Base-by-base conservation (phyloP, 2,888 invertebrate species). In the Eledone cirrhosa region DNA sequence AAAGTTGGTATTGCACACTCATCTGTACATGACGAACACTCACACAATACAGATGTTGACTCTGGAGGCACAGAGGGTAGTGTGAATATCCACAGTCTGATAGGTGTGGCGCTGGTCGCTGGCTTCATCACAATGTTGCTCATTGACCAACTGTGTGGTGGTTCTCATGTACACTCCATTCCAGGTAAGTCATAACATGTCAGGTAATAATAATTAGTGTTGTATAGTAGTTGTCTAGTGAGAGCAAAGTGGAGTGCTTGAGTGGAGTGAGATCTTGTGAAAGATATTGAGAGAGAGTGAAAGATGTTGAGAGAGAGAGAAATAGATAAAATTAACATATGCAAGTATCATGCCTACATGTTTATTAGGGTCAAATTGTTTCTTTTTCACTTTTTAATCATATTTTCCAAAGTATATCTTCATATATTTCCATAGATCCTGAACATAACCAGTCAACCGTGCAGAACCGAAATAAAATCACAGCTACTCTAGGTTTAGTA, bases 51-150 rank as follows among this genome's bases (percentile, higher is more conserved):
- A 33, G 29, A 72, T n/a, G n/a, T n/a, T 31, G 72, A 72, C 3
- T 41, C 41, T 41, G 41, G 41, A 5, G 41, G 41, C 41, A 41
- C 41, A 41, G 79, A 81, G 24, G 82, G 83, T 79, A 79, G 84
- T 13, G 94, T 27, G 41, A 76, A 95, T 88, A 92, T 95, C 48
- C 95, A 96, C 89, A 93, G 94, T 4, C 93, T 94, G 78, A 98
- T 99, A 86, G 99, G 99, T 7, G 93, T 98, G 81, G 96, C 97
- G 31, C 92, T 99, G 80, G 96, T 99, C 22, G 91, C 97, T 79
- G 98, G 99, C 22, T 99, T 99, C 90, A 94, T 99, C 59, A 97
- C 99, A 89, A 99, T 99, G 99, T 93, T 99, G 83, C 91, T 99
- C 19, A 95, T 99, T 0, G 99, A 99, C 91, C 98, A 99, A 89